A percentile compares a stretch with the other conserved stretches of the same genome.
phyloP scores from a whole-genome alignment of 2,113 vertebrate species.

The Osmerus mordax region DNA sequence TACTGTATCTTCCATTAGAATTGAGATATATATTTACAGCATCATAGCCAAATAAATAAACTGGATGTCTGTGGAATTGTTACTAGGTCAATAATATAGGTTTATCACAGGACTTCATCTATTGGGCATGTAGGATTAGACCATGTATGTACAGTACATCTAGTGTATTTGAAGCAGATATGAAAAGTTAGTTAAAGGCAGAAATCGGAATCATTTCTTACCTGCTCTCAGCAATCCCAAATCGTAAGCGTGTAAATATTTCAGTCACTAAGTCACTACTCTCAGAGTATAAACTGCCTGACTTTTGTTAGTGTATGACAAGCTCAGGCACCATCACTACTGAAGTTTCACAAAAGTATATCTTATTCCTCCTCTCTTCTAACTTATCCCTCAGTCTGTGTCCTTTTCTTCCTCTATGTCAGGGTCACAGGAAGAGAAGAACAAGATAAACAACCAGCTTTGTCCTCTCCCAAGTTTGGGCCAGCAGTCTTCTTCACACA shows the following conservation, averaged over 20 bases:
- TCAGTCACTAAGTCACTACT: constrained; percentile 11
- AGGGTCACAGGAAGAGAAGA: constrained; percentile 60
- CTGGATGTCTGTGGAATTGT: neutral
- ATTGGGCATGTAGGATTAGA: too few relatives aligned
- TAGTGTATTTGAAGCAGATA: too few relatives aligned
- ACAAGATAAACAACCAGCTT: constrained; percentile 50
- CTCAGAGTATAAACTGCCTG: constrained; percentile 37
- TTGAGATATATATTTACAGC: too few relatives aligned
- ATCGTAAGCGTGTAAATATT: constrained; percentile 5
- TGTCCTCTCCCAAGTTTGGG: constrained; percentile 43
- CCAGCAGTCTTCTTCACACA: constrained; percentile 22
- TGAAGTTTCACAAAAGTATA: constrained; percentile 27
- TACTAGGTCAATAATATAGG: neutral
- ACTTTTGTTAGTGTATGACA: neutral
- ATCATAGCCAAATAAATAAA: neutral
- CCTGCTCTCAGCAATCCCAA: constrained; percentile 14
- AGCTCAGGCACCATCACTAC: constrained; percentile 52
- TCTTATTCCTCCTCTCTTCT: constrained; percentile 25
- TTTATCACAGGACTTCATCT: neutral
- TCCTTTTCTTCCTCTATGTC: constrained; percentile 47
- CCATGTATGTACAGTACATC: too few relatives aligned
- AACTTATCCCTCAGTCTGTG: neutral
- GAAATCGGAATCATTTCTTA: constrained; percentile 6
- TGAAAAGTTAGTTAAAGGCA: too few relatives aligned
- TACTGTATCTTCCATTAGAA: neutral